Base-by-base conservation (phyloP, 1,140 invertebrate species). In the Hermetia illucens region DNA sequence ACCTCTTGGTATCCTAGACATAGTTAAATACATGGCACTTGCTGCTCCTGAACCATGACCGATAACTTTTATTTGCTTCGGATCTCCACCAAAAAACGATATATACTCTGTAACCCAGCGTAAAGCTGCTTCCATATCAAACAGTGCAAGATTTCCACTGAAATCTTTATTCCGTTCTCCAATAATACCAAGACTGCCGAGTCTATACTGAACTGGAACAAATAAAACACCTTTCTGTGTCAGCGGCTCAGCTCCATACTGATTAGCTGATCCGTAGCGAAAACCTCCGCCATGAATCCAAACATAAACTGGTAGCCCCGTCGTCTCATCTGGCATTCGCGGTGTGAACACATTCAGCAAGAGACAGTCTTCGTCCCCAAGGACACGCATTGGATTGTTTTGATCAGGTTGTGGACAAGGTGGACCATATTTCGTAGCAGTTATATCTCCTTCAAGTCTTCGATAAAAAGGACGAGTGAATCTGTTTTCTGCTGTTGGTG, bases 301-400 rank as follows among this genome's bases (percentile, higher is more conserved):
- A 13, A 76, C 58, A 32, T 73, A 47, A 0, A 75, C 71, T 0
- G 73, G 72, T 39, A 71, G 53, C 4, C 67, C 64, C 3, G 60
- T 63, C 9, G 56, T 60, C 36, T 63, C 55, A 35, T 70, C 65
- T 2, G 71, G 71, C 38, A 75, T 62, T 22, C 59, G 60, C 3
- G 82, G 82, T 0, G 76, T 74, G 49, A 80, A 84, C n/a, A 87
- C 61, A 48, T 86, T 86, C 2, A 86, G 58, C 51, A 78, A 76
- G 20, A 85, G 58, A 57, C 82, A 87, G 53, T 87, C 75, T 53
- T 86, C 82, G 29, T 62, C 68, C 8, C 72, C 72, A 20, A 74
- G 53, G 5, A 73, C 44, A 22, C 47, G 38, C 25, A 44, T 15
- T 3, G 37, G 47, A 3, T 44, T 41, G 30, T 61, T 53, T 12